phyloP scores from a whole-genome alignment of 2,113 vertebrate species.

The Gavialis gangeticus region DNA sequence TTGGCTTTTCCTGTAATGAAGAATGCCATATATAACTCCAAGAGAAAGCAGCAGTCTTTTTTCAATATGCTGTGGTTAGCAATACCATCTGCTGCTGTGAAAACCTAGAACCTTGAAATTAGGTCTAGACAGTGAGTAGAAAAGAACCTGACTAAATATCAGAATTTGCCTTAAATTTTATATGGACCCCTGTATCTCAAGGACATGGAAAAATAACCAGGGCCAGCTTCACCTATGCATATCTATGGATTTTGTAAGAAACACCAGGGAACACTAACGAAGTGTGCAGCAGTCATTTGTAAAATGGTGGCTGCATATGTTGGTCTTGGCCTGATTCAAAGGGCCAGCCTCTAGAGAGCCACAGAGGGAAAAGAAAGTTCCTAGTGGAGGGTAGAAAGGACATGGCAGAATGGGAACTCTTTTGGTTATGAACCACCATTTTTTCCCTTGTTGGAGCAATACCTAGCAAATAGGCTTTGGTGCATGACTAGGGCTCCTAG shows the following conservation, averaged over 20 bases:
- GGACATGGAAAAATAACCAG: no score
- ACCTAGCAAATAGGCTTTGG: neutral
- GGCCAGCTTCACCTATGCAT: neutral
- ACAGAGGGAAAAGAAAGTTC: neutral
- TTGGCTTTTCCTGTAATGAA: neutral
- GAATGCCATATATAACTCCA: neutral
- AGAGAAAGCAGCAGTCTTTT: neutral
- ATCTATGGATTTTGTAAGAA: neutral
- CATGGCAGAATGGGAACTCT: neutral
- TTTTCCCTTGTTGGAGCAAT: neutral
- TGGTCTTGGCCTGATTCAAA: neutral
- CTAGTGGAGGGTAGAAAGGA: accelerated
- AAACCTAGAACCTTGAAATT: neutral
- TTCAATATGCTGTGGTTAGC: neutral
- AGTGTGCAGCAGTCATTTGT: neutral
- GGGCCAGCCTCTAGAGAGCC: neutral
- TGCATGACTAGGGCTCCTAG: neutral
- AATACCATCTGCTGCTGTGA: neutral
- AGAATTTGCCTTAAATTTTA: neutral
- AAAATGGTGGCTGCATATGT: neutral
- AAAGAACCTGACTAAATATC: neutral
- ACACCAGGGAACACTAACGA: neutral
- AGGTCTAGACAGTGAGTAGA: neutral
- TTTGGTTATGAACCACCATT: neutral
- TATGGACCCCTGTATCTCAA: no score